Conservation (phyloP, 2,113 vertebrate genomes). For the Carassius gibelio region DNA sequence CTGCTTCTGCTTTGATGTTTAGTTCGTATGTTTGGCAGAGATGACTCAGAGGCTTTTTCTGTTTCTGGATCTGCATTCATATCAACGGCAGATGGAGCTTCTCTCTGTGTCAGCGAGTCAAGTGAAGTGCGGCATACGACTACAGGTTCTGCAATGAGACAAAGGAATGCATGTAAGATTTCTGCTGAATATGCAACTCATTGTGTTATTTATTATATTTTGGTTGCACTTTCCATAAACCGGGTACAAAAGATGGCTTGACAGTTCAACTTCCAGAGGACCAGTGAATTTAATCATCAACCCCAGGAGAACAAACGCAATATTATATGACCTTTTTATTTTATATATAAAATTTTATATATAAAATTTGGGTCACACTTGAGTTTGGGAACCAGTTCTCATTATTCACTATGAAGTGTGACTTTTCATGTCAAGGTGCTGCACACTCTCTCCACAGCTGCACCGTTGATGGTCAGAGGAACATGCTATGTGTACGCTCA, state of each 20-base stretch:
- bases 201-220: background rate
- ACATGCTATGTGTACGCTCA: too few relatives aligned
- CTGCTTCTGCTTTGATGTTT: conserved; percentile 55
- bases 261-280: background rate
- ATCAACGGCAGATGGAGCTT: conserved; percentile 20
- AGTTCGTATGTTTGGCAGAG: conserved; percentile 65
- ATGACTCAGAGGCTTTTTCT: conserved; percentile 54
- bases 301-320: too few relatives aligned
- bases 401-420: too few relatives aligned
- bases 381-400: too few relatives aligned
- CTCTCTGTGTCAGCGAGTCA: conserved; percentile 57
- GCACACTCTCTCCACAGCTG: too few relatives aligned
- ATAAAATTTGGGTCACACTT: too few relatives aligned
- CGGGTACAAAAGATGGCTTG: background rate
- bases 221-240: background rate
- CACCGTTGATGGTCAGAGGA: too few relatives aligned
- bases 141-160: conserved; percentile 70
- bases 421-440: too few relatives aligned
- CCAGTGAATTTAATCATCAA: background rate
- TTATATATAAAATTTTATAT: too few relatives aligned
- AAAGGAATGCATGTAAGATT: conserved; percentile 25
- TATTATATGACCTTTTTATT: too few relatives aligned
- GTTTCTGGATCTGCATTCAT: conserved; percentile 61
- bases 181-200: background rate
- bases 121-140: conserved; percentile 73